Evolutionary conservation across 64 coral and sea anemone genomes (phyloP), one percentile per base, ranked within the genome.

Genomic region (Stichodactyla mertensii): DNA sequence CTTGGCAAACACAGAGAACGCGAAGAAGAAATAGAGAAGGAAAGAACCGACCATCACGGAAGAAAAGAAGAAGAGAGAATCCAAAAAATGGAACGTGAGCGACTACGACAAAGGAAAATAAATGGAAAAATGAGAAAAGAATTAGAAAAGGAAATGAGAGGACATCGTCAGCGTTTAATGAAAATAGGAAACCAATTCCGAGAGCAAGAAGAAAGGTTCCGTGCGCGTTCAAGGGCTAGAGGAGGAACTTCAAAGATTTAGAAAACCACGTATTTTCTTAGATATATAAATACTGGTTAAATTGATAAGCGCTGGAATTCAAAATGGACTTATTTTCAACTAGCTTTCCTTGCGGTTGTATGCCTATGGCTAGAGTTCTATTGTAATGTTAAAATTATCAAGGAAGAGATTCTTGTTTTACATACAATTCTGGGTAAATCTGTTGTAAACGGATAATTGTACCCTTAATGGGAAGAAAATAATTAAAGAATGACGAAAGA

Each of bases 131-230:
- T 85, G 14, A 27, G 14, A 14, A 61, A 85, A 36, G 83, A 85
- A 24, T 64, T 85, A 16, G 83, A 85, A 28, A 85, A 85, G 24
- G 83, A 85, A 55, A 85, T 85, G 83, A 64, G 31, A 36, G 83
- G 83, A 51, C 24, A 61, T 9, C 83, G 83, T 10, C 55, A 85
- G 61, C 55, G 83, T n/a, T 51, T 61, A 27, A 58, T 60, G 56
- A 85, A 85, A 55, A 19, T 16, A 18, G 60, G 60, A 15, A 16
- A 61, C 83, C 15, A 19, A 55, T 20, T 85, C 5, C 19, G 83
- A 51, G 83, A 85, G 16, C 51, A 85, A 62, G 60, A 64, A 15
- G 55, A 85, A 64, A 59, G 83, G 56, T 85, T 85, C 24, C 45
- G 83, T 7, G 55, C 83, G 0, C 55, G 83, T 52, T 36, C 45